Evolutionary conservation across 2,888 invertebrate genomes (phyloP).

Genomic region (Sinopyrophorus schimmeli): DNA sequence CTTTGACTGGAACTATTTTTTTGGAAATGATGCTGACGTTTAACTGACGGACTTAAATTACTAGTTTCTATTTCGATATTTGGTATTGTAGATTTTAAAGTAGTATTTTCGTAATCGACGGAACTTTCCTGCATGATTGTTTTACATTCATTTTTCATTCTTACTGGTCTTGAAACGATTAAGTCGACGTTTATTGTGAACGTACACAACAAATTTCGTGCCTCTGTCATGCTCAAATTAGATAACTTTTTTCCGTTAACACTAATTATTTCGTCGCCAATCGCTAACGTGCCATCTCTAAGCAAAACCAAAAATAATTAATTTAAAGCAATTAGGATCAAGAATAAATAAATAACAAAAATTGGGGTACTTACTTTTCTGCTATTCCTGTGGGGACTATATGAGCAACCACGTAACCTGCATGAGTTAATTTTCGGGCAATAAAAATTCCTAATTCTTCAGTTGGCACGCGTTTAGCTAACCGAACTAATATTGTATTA

Average conservation of each 20-base stretch:
- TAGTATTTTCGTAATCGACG: slow-evolving; percentile 71
- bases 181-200: slow-evolving; percentile 68
- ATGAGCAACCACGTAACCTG: slow-evolving; percentile 71
- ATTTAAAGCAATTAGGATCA: background rate
- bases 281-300: slow-evolving; percentile 76
- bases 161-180: slow-evolving; percentile 61
- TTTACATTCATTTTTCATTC: slow-evolving; percentile 16
- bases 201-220: slow-evolving; percentile 66
- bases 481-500: slow-evolving; percentile 49
- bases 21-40: slow-evolving; percentile 62
- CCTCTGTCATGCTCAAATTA: slow-evolving; percentile 72
- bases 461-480: slow-evolving; percentile 60
- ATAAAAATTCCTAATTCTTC: slow-evolving; percentile 75
- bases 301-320: slow-evolving; percentile 27
- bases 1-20: slow-evolving; percentile 64
- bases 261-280: slow-evolving; percentile 85
- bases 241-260: slow-evolving; percentile 80
- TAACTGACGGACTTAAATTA: slow-evolving; percentile 46
- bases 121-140: slow-evolving; percentile 66
- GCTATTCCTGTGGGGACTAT: slow-evolving; percentile 72
- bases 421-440: slow-evolving; percentile 65
- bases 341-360: background rate
- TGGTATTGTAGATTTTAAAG: slow-evolving; percentile 50
- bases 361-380: slow-evolving; percentile 60
- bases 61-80: slow-evolving; percentile 29